Evolutionary conservation across 2,797 vertebrate genomes (phyloP), one percentile per base, ranked within the genome.

Genomic region (Phalanger gymnotis): DNA sequence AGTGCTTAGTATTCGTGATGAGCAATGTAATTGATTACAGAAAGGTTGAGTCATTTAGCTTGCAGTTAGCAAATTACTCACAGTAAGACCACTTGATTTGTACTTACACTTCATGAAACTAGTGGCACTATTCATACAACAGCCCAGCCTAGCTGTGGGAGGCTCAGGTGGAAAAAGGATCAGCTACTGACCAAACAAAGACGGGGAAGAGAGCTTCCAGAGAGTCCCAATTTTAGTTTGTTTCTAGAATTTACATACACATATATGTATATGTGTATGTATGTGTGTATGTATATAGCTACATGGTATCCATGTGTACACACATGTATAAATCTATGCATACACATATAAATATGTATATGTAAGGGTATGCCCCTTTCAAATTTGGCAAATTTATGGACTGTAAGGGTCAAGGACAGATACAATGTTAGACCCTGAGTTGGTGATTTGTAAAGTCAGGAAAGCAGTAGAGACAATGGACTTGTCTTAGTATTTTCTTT

Each of bases 91-190:
- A 27, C 34, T 91, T 94, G 54, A 19, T 89, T 4, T 34, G 51
- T 1, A 1, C 89, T n/a, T 34, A 58, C 16, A 6, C 3, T 3
- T 5, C 25, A 2, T 28, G 95, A 96, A 95, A 92, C 34, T 0
- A 0, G 73, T 40, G 93, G 96, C 90, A 2, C 56, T 57, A 5
- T 2, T 40, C 25, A 7, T 6, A 22, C 0, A 6, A 56, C 0
- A 5, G 53, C 27, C 4, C 54, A 90, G 61, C n/a, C 28, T 10
- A 0, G 81, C 31, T 13, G 7, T 47, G 51, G 13, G 73, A 0
- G 28, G 53, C 14, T n/a, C 31, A 1, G 0, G 90, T 10, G 92
- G 96, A 94, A 87, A 95, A 92, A 31, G 92, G 61, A 93, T 54
- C 0, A 3, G 93, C 2, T 92, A 40, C 54, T 25, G 53, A 51